A percentile compares a stretch with the other conserved stretches of the same genome.
These are phyloP conservation scores for Diachasma alloeum DNA, from an alignment of 1,140 invertebrate species.

Conservation along the genomic window DNA sequence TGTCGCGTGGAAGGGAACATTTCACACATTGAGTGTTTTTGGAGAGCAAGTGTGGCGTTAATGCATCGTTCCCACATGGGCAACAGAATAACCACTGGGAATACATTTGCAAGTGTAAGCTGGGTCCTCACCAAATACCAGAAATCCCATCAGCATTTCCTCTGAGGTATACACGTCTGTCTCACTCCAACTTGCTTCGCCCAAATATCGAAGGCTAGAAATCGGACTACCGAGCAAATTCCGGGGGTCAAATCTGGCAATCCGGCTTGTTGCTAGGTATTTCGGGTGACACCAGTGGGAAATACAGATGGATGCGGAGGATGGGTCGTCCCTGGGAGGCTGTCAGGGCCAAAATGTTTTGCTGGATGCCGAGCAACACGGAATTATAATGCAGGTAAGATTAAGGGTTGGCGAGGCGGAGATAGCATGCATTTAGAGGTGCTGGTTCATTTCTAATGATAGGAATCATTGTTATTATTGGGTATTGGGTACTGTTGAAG, in stretches of 20 bases:
- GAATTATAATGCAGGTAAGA: neutral
- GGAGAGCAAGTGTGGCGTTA: constrained; percentile 26
- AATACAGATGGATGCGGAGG: neutral
- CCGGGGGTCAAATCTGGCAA: neutral
- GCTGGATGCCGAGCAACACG: neutral
- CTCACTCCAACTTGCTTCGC: neutral
- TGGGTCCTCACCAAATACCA: constrained; percentile 40
- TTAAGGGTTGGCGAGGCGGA: neutral
- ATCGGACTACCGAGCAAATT: neutral
- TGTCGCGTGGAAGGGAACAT: neutral
- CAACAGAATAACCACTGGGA: constrained; percentile 19
- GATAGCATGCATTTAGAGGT: neutral
- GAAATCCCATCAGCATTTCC: constrained; percentile 24
- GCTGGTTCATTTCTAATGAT: neutral
- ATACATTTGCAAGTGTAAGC: constrained; percentile 52
- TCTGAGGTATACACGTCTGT: neutral
- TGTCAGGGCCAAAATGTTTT: neutral
- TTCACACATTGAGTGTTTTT: neutral
- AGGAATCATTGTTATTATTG: too few species aligned
- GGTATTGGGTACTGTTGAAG: too few species aligned
- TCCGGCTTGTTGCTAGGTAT: neutral
- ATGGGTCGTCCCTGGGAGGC: neutral
- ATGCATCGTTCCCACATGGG: constrained; percentile 31
- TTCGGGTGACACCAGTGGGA: constrained; percentile 14
- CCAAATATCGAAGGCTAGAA: neutral